Conservation (phyloP, 2,113 vertebrate species). For the Tapirus terrestris region DNA sequence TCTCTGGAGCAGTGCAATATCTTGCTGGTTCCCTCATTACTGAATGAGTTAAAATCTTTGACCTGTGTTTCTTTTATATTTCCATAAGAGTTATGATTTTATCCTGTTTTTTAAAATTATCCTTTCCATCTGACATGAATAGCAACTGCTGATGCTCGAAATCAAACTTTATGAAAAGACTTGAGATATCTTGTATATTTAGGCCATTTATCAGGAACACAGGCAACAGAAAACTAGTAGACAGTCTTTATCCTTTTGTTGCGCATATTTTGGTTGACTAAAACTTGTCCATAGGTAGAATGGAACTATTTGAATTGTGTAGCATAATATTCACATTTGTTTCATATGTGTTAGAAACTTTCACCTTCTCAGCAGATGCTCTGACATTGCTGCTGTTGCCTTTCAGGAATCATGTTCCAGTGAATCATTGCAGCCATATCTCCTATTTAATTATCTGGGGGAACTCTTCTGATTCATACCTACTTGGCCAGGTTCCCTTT, state of each 20-base stretch:
- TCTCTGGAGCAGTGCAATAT: neutral
- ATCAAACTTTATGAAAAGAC: neutral
- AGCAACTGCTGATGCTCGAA: neutral
- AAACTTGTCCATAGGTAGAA: neutral
- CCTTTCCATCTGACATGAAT: neutral
- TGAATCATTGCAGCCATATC: neutral
- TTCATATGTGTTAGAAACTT: neutral
- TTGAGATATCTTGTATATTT: neutral
- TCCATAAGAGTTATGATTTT: no score
- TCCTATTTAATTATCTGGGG: neutral
- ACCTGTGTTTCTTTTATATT: neutral
- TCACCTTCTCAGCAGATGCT: neutral
- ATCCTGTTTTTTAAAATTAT: neutral
- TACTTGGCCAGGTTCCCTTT: neutral
- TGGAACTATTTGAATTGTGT: neutral
- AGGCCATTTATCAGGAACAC: neutral
- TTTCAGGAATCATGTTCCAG: neutral
- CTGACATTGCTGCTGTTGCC: neutral
- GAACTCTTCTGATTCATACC: neutral
- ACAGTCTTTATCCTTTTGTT: neutral
- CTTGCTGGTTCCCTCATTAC: neutral
- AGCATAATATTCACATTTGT: neutral
- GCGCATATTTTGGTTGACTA: neutral
- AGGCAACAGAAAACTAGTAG: neutral
- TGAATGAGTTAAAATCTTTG: neutral